These are phyloP conservation scores for Chymomyza caudatula DNA, from an alignment of 2,888 invertebrate species.

Conservation along the genomic window DNA sequence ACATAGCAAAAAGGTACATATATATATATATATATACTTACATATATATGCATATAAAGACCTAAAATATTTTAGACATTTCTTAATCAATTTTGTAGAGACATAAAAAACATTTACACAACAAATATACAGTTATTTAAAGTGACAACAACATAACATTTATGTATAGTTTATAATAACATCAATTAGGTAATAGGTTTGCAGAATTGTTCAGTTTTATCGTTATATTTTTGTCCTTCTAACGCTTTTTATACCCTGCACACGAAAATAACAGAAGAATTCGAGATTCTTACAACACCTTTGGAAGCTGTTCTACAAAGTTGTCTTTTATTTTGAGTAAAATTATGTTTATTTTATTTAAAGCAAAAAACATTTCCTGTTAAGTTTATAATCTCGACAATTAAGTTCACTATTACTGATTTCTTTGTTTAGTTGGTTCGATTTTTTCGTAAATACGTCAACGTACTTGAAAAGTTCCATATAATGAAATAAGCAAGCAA, in stretches of 20 bases:
- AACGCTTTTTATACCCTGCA: not conserved
- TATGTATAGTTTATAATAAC: conserved; percentile 13
- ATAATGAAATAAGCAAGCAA: no score
- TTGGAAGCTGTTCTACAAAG: no score
- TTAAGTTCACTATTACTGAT: no score
- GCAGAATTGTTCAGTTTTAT: not conserved
- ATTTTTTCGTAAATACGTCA: no score
- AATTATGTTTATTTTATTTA: no score
- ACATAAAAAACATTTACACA: conserved; percentile 25
- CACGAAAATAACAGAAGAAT: not conserved
- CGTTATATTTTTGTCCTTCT: not conserved
- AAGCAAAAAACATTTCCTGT: no score
- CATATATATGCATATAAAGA: not conserved
- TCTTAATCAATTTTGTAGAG: not conserved
- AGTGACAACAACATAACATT: conserved; percentile 54
- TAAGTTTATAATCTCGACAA: no score
- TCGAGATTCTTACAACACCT: no score
- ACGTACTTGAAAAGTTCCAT: no score
- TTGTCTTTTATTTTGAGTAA: no score
- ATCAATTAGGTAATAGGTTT: not conserved
- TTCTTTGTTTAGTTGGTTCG: no score
- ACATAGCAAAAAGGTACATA: conserved; percentile 59
- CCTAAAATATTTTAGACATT: conserved; percentile 34
- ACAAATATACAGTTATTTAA: conserved; percentile 26
- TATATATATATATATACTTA: conserved; percentile 33